Base-by-base conservation (phyloP, 1,140 invertebrate genomes). In the Drosophila lowei region DNA sequence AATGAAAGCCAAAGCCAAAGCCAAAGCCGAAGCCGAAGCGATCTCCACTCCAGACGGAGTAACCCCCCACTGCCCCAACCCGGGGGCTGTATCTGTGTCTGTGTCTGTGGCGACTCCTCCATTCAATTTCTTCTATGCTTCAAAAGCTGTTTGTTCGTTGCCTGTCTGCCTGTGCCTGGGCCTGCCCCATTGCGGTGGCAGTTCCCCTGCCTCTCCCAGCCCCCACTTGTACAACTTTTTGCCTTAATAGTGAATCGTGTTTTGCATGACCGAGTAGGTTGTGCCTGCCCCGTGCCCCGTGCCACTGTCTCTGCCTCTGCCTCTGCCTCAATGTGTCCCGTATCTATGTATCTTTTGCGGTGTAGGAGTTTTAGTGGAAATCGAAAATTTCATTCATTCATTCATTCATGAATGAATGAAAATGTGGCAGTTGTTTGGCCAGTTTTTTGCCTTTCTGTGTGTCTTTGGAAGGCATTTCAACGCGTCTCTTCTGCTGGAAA, bases 231-330 rank as follows among this genome's bases (percentile, higher is more conserved):
- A 80, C 83, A 71, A 74, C 62, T 66, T 77, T 67, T 85, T 85
- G 79, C 81, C 80, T 85, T 88, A 83, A 86, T 86, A 88, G 81
- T 86, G 88, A 88, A 86, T 86, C 81, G 81, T 88, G 83, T 86
- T 88, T 86, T 86, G 83, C 83, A 86, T 86, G 83, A 84, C 63
- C 71, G 83, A 86, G 83, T 86, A 88, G 83, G 83, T 68, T 75
- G 81, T 42, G 18, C 41, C 7, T 18, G 18, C 18, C 18, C 18
- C 18, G 18, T 18, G 1, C 18, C 18, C 18, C 18, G 18, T 18
- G 18, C 18, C 18, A 18, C 18, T 18, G 18, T 18, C 18, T 18
- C 18, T 18, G 18, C 18, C 18, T n/a, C n/a, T 34, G 41, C 49
- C 30, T 58, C 41, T 11, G 9, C 23, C 18, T 49, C 47, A 30